Base-by-base conservation (phyloP, 2,888 invertebrate species). In the Protonemura montana region DNA sequence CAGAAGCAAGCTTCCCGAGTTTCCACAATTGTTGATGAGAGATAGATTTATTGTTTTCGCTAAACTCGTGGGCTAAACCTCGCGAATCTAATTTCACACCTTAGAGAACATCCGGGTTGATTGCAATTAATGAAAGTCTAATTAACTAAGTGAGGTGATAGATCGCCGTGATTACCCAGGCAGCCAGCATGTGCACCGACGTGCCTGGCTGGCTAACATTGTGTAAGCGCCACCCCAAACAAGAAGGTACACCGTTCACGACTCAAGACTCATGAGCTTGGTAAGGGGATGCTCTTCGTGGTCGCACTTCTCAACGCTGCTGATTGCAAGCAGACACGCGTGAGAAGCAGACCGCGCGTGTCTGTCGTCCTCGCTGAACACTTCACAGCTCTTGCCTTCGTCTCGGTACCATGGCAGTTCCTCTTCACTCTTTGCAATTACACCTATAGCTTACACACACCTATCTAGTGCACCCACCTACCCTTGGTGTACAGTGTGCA, bases 61-160 rank as follows among this genome's bases (percentile, higher is more conserved):
- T 59, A 59, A 59, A 59, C 16, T 59, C 21, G 59, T 13, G 59
- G 59, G 59, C 59, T 59, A 3, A 59, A 59, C 59, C 59, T 59
- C 59, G 59, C 59, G 59, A 59, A 59, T 59, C 59, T 59, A 59
- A 59, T 59, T 59, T 59, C 59, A 59, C 59, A 59, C 59, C 59
- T 59, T 59, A 59, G 59, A 59, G 59, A 59, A 59, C 59, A 59
- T 59, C 59, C 59, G 59, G 59, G 59, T 59, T 59, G 59, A 59
- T 59, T 59, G 59, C 59, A 59, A 59, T 59, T 59, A 59, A 59
- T 59, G 59, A 59, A 59, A 59, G 59, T 59, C 59, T 59, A 59
- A 59, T 59, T 59, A 59, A 59, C 59, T 59, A 59, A 41, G 59
- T 59, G 59, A 59, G 21, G 59, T 59, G 59, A 59, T 59, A 59